These are phyloP conservation scores for Hemistola chrysoprasaria DNA, from an alignment of 2,888 invertebrate genomes.

Conservation along the genomic window DNA sequence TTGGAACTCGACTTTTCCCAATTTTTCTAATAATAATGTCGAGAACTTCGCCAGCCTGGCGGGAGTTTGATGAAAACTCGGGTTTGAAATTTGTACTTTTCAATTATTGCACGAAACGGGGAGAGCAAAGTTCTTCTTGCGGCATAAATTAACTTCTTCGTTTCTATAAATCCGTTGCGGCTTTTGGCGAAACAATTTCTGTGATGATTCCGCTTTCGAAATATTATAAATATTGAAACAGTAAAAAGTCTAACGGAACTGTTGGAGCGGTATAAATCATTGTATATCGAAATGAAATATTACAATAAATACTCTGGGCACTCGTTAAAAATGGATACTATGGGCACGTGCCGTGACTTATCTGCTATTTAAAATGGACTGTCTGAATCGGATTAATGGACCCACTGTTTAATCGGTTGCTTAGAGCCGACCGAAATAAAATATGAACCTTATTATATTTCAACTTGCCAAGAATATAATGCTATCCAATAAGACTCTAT, in stretches of 20 bases:
- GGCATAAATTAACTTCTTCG: constrained; percentile 58
- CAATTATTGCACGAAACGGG: constrained; percentile 54
- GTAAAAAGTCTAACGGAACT: constrained; percentile 39
- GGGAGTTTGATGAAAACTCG: constrained; percentile 37
- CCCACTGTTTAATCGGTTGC: constrained; percentile 14
- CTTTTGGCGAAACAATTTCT: constrained; percentile 45
- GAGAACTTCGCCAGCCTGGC: constrained; percentile 47
- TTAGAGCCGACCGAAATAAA: constrained; percentile 11
- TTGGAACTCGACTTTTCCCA: constrained; percentile 45
- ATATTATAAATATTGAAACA: constrained; percentile 38
- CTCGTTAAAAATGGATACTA: constrained; percentile 46
- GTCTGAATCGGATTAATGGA: constrained; percentile 34
- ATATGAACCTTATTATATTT: constrained; percentile 10
- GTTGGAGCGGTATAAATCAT: constrained; percentile 44
- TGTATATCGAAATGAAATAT: constrained; percentile 54
- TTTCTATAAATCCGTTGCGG: constrained; percentile 49
- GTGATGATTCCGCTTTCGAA: constrained; percentile 35
- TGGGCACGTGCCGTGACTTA: constrained; percentile 45
- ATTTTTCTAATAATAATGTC: constrained; percentile 58
- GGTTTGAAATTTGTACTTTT: constrained; percentile 59
- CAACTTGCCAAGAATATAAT: constrained; percentile 8
- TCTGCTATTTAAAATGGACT: constrained; percentile 44
- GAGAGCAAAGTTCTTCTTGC: constrained; percentile 49
- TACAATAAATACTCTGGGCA: constrained; percentile 39
- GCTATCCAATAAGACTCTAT: background rate